Evolutionary conservation across 92 coral and sea anemone genomes (phyloP).

Genomic region (Heliopora coerulea): DNA sequence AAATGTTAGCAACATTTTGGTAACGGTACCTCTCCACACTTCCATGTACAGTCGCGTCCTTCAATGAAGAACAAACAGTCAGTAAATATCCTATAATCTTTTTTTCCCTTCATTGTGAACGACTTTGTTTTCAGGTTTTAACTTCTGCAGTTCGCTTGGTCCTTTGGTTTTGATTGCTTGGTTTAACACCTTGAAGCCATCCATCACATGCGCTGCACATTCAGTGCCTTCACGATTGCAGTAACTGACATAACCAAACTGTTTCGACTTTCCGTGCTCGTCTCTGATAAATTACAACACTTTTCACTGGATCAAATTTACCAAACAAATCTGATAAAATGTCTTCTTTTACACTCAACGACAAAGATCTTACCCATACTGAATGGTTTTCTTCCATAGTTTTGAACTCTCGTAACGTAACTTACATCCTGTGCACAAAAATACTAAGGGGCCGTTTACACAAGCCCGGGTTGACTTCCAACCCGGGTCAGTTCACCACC

Average conservation of each 20-base stretch:
- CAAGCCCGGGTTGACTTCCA: too few species aligned
- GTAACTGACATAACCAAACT: slow-evolving; percentile 86
- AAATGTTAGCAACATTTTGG: too few species aligned
- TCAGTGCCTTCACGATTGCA: slow-evolving; percentile 70
- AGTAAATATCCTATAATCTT: slow-evolving; percentile 52
- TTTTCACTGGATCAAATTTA: slow-evolving; percentile 84
- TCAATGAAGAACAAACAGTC: slow-evolving; percentile 79
- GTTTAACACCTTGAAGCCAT: slow-evolving; percentile 74
- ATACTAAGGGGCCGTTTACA: too few species aligned
- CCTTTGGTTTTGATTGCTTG: slow-evolving; percentile 77
- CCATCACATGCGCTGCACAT: slow-evolving; percentile 75
- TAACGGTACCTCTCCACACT: slow-evolving; percentile 85
- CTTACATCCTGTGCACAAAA: too few species aligned
- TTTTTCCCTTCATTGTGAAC: slow-evolving; percentile 54
- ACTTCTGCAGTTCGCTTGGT: slow-evolving; percentile 66
- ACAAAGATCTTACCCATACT: slow-evolving; percentile 88
- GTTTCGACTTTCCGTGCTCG: slow-evolving; percentile 69
- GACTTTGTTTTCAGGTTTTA: slow-evolving; percentile 34
- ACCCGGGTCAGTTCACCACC: too few species aligned
- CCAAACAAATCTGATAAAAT: slow-evolving; percentile 70
- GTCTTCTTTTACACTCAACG: slow-evolving; percentile 64
- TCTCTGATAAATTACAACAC: slow-evolving; percentile 68
- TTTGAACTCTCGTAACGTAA: too few species aligned
- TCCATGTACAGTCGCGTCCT: slow-evolving; percentile 68
- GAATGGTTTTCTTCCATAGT: slow-evolving; percentile 53